Conservation (phyloP, 2,113 vertebrate genomes). For the Clarias gariepinus region DNA sequence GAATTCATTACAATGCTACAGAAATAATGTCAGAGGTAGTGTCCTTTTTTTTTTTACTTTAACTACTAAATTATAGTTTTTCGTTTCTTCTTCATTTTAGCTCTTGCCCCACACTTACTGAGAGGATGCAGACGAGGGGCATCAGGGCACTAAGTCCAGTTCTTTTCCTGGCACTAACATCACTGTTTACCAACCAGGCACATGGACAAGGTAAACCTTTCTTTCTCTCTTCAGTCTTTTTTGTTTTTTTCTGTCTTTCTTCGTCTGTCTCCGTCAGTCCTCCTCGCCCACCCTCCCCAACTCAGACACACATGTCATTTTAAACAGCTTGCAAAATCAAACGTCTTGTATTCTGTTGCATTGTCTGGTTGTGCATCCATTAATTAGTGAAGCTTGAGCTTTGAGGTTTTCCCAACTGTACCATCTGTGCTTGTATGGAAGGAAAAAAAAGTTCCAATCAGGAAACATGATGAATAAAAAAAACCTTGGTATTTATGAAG, state of each 20-base stretch:
- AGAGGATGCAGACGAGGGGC: slow-evolving; percentile 59
- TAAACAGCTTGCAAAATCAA: background rate
- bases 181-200: slow-evolving; percentile 51
- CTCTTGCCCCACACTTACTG: slow-evolving; percentile 11
- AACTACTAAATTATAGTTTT: background rate
- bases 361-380: slow-evolving; percentile 40
- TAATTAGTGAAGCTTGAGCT: slow-evolving; percentile 22
- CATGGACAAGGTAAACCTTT: slow-evolving; percentile 63
- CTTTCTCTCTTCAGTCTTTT: background rate
- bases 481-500: background rate
- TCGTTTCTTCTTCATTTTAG: slow-evolving; percentile 1
- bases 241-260: background rate
- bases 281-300: background rate
- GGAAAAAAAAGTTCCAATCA: background rate
- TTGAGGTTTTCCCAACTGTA: slow-evolving; percentile 17
- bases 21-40: too few species aligned
- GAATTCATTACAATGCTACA: background rate
- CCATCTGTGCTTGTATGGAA: slow-evolving; percentile 10
- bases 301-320: slow-evolving; percentile 29
- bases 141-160: slow-evolving; percentile 47
- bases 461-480: background rate
- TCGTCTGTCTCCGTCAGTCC: background rate
- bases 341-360: slow-evolving; percentile 1
- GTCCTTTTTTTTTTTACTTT: background rate
- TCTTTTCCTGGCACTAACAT: slow-evolving; percentile 59